These are phyloP conservation scores for Sebastes dallii DNA, from an alignment of 2,797 vertebrate species.

Conservation along the genomic window DNA sequence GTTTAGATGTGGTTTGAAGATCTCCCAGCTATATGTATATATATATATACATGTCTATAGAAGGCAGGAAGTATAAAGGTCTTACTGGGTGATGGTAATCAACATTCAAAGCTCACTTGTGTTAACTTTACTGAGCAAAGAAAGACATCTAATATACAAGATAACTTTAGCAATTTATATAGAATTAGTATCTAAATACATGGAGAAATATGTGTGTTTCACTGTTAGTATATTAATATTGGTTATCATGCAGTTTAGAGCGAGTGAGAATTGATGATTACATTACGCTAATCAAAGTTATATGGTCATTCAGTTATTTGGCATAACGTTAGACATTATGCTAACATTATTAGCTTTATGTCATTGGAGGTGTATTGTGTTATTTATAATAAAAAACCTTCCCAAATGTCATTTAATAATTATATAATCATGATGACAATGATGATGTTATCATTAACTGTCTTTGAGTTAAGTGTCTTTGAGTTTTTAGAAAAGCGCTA, in stretches of 20 bases:
- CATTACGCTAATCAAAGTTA: neutral
- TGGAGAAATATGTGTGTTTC: neutral
- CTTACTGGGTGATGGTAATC: neutral
- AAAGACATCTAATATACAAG: neutral
- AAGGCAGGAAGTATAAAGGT: neutral
- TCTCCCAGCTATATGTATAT: neutral
- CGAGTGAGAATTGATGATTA: neutral
- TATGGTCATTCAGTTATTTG: neutral
- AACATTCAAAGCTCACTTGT: neutral
- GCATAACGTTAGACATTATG: neutral
- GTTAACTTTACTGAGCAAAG: neutral
- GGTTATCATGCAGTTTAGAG: neutral
- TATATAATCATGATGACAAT: neutral
- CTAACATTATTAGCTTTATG: neutral
- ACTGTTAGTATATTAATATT: neutral
- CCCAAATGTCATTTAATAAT: neutral
- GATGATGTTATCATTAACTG: neutral
- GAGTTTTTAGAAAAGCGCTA: too few species aligned
- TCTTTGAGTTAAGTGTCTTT: too few species aligned
- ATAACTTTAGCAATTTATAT: neutral
- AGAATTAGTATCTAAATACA: neutral
- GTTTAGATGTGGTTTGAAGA: slow-evolving; percentile 28
- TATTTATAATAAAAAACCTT: neutral
- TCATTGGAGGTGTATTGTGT: neutral
- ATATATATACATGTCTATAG: neutral